phyloP scores from a whole-genome alignment of 2,113 vertebrate species.

The Cyprinodon tularosa region DNA sequence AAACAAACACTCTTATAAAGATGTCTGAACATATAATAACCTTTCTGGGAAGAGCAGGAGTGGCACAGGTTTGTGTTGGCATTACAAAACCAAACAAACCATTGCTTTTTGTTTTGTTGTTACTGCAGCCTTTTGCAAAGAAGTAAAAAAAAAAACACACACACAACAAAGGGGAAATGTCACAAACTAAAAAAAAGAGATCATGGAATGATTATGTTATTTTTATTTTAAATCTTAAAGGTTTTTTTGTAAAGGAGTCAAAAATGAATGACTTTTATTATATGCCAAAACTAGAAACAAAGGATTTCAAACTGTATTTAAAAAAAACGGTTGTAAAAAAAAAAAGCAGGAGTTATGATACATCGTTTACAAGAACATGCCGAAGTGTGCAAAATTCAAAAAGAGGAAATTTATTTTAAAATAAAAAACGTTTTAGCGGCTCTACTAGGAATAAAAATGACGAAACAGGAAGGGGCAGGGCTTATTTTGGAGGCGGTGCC shows the following conservation, averaged over 20 bases:
- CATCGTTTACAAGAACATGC: not conserved
- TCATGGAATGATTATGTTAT: no score
- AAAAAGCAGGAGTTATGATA: not conserved
- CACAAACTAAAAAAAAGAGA: no score
- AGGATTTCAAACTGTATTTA: no score
- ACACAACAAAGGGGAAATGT: not conserved
- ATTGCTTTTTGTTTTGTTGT: not conserved
- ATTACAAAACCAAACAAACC: constrained; percentile 11
- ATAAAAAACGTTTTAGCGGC: not conserved
- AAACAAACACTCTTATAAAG: not conserved
- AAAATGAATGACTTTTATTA: not conserved
- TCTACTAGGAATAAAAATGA: not conserved
- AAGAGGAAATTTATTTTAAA: not conserved
- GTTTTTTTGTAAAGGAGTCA: not conserved
- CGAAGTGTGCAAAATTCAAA: not conserved
- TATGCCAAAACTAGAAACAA: not conserved
- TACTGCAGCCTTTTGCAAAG: not conserved
- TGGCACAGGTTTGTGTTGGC: not conserved
- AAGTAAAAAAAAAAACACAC: not conserved
- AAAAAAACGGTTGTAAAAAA: not conserved
- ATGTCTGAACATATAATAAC: not conserved
- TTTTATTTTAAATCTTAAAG: no score
- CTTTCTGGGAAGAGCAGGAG: not conserved
- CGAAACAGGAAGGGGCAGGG: not conserved
- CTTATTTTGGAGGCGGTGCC: not conserved